Percentiles rank a stretch among this genome's conserved stretches.
phyloP scores from a whole-genome alignment of 1,140 invertebrate species.

The Helicoverpa zea region DNA sequence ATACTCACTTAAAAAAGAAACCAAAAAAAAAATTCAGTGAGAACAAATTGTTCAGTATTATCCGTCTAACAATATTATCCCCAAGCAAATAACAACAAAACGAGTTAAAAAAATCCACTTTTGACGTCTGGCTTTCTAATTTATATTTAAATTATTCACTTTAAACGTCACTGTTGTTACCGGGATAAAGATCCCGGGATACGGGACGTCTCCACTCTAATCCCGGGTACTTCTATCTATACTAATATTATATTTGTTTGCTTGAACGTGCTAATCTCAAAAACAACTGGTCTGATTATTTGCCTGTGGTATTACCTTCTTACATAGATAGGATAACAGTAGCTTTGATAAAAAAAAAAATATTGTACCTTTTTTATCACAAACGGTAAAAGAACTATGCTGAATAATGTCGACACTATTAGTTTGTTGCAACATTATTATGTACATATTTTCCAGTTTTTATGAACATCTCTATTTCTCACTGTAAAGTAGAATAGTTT shows the following conservation, averaged over 20 bases:
- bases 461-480: not conserved
- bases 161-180: slow-evolving; percentile 7
- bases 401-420: too few species aligned
- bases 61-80: slow-evolving; percentile 3
- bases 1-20: not conserved
- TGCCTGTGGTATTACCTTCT: not conserved
- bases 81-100: slow-evolving; percentile 6
- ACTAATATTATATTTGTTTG: too few species aligned
- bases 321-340: not conserved
- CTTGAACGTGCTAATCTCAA: too few species aligned
- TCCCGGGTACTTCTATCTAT: not conserved
- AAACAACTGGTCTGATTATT: too few species aligned
- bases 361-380: too few species aligned
- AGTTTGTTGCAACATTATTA: too few species aligned
- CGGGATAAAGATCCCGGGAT: not conserved
- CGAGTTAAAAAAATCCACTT: slow-evolving; percentile 17
- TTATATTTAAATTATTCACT: slow-evolving; percentile 31
- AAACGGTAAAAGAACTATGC: too few species aligned
- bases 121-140: slow-evolving; percentile 17
- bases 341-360: too few species aligned
- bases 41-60: not conserved
- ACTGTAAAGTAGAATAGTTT: not conserved
- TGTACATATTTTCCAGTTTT: not conserved
- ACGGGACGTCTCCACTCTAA: not conserved
- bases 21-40: not conserved